Percentiles rank a stretch among this genome's conserved stretches.
Evolutionary conservation across 2,797 vertebrate genomes (phyloP).

Genomic region (Cuniculus paca): DNA sequence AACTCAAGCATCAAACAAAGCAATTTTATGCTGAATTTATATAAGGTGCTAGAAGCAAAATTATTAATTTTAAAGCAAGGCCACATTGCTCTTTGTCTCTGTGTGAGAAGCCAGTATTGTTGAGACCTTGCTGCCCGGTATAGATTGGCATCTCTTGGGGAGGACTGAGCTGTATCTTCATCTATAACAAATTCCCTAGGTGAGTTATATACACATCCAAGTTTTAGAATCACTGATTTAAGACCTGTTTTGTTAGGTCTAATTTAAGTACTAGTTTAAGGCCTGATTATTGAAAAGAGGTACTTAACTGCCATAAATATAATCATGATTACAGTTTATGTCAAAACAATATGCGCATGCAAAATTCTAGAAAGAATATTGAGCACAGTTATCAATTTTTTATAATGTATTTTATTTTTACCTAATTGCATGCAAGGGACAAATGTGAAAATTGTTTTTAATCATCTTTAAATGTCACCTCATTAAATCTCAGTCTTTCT

Average conservation of each 20-base stretch:
- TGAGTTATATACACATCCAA: not conserved
- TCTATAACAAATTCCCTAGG: not conserved
- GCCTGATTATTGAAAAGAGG: not conserved
- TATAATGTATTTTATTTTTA: slow-evolving; percentile 78
- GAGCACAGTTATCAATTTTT: not conserved
- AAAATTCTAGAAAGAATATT: slow-evolving; percentile 52
- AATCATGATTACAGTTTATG: slow-evolving; percentile 44
- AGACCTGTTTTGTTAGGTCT: not conserved
- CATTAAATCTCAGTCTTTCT: slow-evolving; percentile 67
- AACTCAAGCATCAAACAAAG: not conserved
- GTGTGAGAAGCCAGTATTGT: not conserved
- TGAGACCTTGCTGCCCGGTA: not conserved
- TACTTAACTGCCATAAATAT: slow-evolving; percentile 17
- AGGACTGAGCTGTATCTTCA: not conserved
- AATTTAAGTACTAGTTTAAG: not conserved
- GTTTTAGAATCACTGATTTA: slow-evolving; percentile 37
- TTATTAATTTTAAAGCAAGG: not conserved
- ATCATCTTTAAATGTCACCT: slow-evolving; percentile 75
- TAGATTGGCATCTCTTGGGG: not conserved
- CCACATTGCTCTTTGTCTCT: not conserved
- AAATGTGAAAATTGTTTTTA: slow-evolving; percentile 75
- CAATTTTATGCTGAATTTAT: slow-evolving; percentile 34
- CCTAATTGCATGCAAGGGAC: slow-evolving; percentile 4
- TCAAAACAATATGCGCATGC: not conserved
- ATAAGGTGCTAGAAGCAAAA: not conserved